Base-by-base conservation (phyloP, 2,797 vertebrate genomes). In the Pterois miles region DNA sequence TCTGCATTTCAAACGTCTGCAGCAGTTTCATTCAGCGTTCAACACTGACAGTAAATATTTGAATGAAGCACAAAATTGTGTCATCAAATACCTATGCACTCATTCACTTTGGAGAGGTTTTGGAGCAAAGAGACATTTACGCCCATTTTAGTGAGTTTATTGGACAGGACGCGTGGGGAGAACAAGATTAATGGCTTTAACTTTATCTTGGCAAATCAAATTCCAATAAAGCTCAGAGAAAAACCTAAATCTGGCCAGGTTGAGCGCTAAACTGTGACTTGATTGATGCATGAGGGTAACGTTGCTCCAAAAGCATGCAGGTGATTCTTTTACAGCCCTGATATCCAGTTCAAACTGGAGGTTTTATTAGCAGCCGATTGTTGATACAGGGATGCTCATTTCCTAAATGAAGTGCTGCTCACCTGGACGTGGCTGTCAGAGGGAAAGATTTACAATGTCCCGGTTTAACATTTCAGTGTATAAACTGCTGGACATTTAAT, bases 171-270 rank as follows among this genome's bases (percentile, higher is more conserved):
- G 74, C 73, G 71, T 82, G 81, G 74, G 79, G 83, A 90, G 88
- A 87, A 78, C 80, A 91, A 89, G 85, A 94, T 92, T 90, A 91
- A 92, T 91, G 83, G 81, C 82, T 88, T 88, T 69, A 87, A 82
- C 91, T 93, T 94, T 93, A 92, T 92, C 87, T 95, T 95, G 94
- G 94, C 94, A 93, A 95, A 92, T 94, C 86, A 89, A 86, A 90
- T 88, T 93, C 92, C 85, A 94, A 95, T 94, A 95, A 95, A 95
- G 86, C 87, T 87, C 79, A 82, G 77, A 89, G 74, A 93, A 92
- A 94, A 91, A 91, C 87, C 84, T 34, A 81, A 86, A 91, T 80
- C 86, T 81, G 86, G 86, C 89, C 84, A 65, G 80, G 60, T 77
- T 14, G 64, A 83, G 74, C 74, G 63, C 78, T 91, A 90, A 91